These are phyloP conservation scores for Ornithoptera priamus DNA, from an alignment of 2,888 invertebrate species.

Conservation along the genomic window DNA sequence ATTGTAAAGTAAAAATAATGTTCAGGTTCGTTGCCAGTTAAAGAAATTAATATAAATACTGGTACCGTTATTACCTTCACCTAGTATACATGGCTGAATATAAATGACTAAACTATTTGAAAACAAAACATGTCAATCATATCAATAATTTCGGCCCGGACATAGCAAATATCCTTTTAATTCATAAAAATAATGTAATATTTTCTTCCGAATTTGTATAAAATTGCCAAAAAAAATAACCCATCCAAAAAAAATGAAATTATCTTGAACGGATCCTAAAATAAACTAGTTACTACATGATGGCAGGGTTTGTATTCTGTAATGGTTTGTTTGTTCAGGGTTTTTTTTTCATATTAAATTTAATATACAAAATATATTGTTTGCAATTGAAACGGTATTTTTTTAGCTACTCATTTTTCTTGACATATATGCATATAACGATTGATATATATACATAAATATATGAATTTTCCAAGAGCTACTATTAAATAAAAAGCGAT, in stretches of 20 bases:
- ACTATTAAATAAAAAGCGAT: too few relatives aligned
- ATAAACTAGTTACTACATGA: conserved; percentile 8
- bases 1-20: neutral
- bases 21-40: neutral
- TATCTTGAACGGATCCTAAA: neutral
- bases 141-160: conserved; percentile 4
- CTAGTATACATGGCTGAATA: neutral
- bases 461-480: too few relatives aligned
- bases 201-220: conserved; percentile 12
- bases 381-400: too few relatives aligned
- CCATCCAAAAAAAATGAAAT: conserved; percentile 25
- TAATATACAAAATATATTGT: too few relatives aligned
- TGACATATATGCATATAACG: too few relatives aligned
- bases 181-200: conserved; percentile 20
- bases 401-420: too few relatives aligned
- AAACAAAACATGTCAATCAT: conserved; percentile 4
- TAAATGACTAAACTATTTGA: neutral
- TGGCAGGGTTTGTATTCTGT: conserved; percentile 29
- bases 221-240: conserved; percentile 11
- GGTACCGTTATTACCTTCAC: neutral
- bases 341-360: neutral
- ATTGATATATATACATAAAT: too few relatives aligned
- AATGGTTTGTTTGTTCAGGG: neutral
- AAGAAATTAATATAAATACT: neutral
- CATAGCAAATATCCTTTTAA: conserved; percentile 5